Base-by-base conservation (phyloP, 2,888 invertebrate genomes). In the Camptogramma bilineatum region DNA sequence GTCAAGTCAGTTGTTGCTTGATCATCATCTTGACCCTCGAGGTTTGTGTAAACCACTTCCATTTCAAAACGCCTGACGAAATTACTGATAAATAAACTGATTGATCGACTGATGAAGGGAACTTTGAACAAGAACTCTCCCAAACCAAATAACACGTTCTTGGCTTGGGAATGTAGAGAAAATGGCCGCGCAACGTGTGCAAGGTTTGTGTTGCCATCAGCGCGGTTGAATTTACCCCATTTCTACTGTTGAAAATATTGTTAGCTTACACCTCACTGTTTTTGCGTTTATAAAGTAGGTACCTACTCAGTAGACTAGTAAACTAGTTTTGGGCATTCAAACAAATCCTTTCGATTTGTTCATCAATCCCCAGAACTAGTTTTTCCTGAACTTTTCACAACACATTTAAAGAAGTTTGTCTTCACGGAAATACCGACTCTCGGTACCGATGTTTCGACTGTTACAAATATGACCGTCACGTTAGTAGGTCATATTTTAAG, bases 41-140 rank as follows among this genome's bases (percentile, higher is more conserved):
- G 48, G n/a, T 48, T 47, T 13, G 47, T 9, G 46, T 19, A 52
- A 9, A 64, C 54, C 28, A 51, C 42, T 48, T 24, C 64, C 64
- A 64, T 64, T 52, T 18, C 34, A 44, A 44, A 24, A 52, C 57
- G 66, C 42, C 57, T 62, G 62, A 65, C 60, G 56, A 59, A 58
- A 62, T 57, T 60, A 66, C 53, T 69, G 68, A 64, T 55, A 57
- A 31, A 57, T 53, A 62, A 52, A 51, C 44, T 57, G 63, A 58
- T 66, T 59, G 59, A 64, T 64, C 57, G 67, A 68, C 67, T 64
- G 66, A 69, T 57, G 58, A 47, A 54, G n/a, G 31, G n/a, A 39
- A 62, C 54, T 50, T 52, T 47, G 47, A 31, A 8, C 44, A 51
- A 34, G 18, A 28, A 19, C 42, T 31, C 13, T 10, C 34, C 59